Percentiles rank a stretch among this genome's conserved stretches.
phyloP scores from a whole-genome alignment of 2,888 invertebrate species.

The Azorinus chamasolen region DNA sequence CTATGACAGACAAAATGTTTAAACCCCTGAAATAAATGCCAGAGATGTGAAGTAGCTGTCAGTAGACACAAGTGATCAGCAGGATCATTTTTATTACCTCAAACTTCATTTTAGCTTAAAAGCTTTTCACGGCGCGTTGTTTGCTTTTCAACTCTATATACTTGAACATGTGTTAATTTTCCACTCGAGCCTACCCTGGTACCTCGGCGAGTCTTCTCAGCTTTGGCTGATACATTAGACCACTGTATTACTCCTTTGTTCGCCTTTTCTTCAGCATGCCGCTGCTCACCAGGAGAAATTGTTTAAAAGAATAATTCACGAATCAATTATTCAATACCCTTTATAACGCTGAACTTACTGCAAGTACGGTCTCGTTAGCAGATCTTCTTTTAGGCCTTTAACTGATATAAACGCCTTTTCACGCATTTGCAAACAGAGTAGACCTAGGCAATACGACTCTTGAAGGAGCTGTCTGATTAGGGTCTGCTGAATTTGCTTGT shows the following conservation, averaged over 20 bases:
- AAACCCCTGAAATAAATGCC: neutral
- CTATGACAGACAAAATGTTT: too few relatives aligned
- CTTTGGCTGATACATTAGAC: conserved; percentile 10
- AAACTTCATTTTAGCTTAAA: conserved; percentile 5
- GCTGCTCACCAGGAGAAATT: conserved; percentile 15
- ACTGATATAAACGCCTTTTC: too few relatives aligned
- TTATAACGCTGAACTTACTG: too few relatives aligned
- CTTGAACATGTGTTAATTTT: conserved; percentile 41
- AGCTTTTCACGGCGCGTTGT: conserved; percentile 15
- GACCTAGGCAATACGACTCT: too few relatives aligned
- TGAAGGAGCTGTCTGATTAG: too few relatives aligned
- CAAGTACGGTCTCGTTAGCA: too few relatives aligned
- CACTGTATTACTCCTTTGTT: conserved; percentile 24
- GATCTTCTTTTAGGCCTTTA: too few relatives aligned
- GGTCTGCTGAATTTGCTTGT: too few relatives aligned
- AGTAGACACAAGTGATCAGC: conserved; percentile 19
- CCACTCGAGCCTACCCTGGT: conserved; percentile 19
- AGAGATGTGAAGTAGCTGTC: conserved; percentile 1
- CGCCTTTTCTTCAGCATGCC: conserved; percentile 30
- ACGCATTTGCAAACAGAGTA: too few relatives aligned
- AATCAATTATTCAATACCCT: conserved; percentile 8
- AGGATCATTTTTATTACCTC: neutral
- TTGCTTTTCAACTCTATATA: conserved; percentile 43
- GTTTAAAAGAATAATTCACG: neutral
- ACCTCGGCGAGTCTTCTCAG: conserved; percentile 20